These are phyloP conservation scores for Argyrosomus japonicus DNA, from an alignment of 2,113 vertebrate genomes.

Conservation along the genomic window DNA sequence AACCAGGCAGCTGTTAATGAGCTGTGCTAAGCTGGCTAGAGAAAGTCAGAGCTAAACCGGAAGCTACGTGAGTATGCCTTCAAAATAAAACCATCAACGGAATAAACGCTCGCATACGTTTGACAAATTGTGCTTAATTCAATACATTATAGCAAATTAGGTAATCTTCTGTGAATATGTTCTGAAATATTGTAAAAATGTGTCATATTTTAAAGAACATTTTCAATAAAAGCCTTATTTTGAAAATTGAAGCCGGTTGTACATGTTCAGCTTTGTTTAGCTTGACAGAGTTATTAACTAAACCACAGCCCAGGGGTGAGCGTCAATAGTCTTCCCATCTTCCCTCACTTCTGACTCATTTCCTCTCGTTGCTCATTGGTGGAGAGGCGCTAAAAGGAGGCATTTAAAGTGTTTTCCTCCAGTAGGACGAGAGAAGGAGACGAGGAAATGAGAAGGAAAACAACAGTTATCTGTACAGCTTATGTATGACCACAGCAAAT, in stretches of 20 bases:
- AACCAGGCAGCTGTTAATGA: constrained; percentile 68
- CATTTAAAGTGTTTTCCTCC: not conserved
- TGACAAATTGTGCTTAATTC: fast-evolving
- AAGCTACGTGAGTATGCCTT: fast-evolving
- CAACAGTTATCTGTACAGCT: not conserved
- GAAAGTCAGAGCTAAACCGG: not conserved
- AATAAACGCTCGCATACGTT: fast-evolving
- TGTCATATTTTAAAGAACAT: not conserved
- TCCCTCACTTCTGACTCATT: not conserved
- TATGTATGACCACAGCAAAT: not conserved
- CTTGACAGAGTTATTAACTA: not conserved
- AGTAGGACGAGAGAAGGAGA: constrained; percentile 13
- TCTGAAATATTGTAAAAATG: fast-evolving
- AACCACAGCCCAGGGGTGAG: not conserved
- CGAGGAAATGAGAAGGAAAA: not conserved
- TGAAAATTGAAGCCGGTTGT: not conserved
- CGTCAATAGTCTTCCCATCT: not conserved
- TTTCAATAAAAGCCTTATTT: not conserved
- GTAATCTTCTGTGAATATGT: fast-evolving
- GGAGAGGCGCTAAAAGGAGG: not conserved
- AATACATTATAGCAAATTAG: fast-evolving
- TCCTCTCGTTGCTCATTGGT: constrained; percentile 19
- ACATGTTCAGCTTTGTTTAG: fast-evolving
- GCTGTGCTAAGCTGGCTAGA: not conserved
- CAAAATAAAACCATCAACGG: not conserved